These are phyloP conservation scores for Drosophila tristis DNA, from an alignment of 1,140 invertebrate species.

Conservation along the genomic window DNA sequence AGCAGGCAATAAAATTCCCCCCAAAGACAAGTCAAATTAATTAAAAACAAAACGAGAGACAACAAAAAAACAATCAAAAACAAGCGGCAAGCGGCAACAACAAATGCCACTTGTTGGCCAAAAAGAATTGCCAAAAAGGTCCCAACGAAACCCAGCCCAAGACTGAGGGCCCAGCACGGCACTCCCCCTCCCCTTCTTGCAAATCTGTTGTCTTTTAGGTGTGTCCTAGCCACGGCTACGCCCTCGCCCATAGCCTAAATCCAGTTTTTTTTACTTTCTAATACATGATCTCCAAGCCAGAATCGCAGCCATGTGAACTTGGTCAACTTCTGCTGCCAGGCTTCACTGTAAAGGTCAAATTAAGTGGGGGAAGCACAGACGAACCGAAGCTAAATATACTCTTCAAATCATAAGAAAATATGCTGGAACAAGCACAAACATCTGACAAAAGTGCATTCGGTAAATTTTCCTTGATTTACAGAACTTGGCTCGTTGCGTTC, in stretches of 20 bases:
- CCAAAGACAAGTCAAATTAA: slow-evolving; percentile 52
- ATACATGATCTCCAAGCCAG: slow-evolving; percentile 61
- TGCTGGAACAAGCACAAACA: too few species aligned
- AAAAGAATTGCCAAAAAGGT: slow-evolving; percentile 40
- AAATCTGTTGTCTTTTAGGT: slow-evolving; percentile 38
- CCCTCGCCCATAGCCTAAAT: slow-evolving; percentile 33
- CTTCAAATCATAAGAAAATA: neutral
- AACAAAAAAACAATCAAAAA: slow-evolving; percentile 46
- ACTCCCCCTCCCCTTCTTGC: neutral
- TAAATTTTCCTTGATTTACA: too few species aligned
- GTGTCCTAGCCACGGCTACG: slow-evolving; percentile 51
- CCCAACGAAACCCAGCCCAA: slow-evolving; percentile 55
- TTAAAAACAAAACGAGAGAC: slow-evolving; percentile 43
- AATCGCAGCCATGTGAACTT: slow-evolving; percentile 72
- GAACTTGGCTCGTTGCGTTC: neutral
- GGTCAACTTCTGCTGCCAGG: slow-evolving; percentile 50
- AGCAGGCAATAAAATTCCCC: slow-evolving; percentile 17
- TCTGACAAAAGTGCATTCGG: too few species aligned
- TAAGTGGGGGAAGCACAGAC: slow-evolving; percentile 3
- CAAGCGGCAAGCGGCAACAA: slow-evolving; percentile 23
- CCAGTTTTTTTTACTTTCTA: slow-evolving; percentile 65
- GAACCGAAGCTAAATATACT: slow-evolving; percentile 1
- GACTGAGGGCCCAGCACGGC: slow-evolving; percentile 22
- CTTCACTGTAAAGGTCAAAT: slow-evolving; percentile 59
- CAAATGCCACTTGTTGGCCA: slow-evolving; percentile 67